phyloP scores from a whole-genome alignment of 2,888 invertebrate genomes.

The Cephus nigrinus region DNA sequence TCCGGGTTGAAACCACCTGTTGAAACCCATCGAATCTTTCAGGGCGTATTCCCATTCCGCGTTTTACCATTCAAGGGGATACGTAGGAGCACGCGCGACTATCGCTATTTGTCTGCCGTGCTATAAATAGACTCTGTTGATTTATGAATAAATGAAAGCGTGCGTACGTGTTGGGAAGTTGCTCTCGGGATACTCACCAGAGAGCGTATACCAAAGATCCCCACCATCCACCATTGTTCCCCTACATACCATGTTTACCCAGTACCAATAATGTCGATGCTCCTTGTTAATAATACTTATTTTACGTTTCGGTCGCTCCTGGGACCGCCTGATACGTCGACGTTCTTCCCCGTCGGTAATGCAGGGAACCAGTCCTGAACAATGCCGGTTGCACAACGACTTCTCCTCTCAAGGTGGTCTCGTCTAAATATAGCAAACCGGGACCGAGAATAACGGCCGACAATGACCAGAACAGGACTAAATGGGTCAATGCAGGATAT shows the following conservation, averaged over 20 bases:
- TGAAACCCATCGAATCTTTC: neutral
- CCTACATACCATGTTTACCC: neutral
- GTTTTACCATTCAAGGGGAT: constrained; percentile 58
- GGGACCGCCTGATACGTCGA: neutral
- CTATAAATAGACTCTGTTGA: constrained; percentile 62
- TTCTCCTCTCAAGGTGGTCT: constrained; percentile 61
- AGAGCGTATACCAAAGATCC: constrained; percentile 17
- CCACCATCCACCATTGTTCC: neutral
- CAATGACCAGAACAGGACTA: constrained; percentile 50
- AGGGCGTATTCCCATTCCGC: constrained; percentile 41
- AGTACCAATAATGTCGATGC: neutral
- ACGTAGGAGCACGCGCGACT: constrained; percentile 44
- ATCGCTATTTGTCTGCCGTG: constrained; percentile 59
- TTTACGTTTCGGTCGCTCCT: neutral
- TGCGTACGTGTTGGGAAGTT: constrained; percentile 2
- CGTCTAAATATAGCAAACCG: constrained; percentile 63
- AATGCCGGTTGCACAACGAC: neutral
- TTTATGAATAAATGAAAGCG: constrained; percentile 63
- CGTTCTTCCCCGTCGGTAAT: neutral
- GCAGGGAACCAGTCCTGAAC: neutral
- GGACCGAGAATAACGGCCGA: constrained; percentile 62
- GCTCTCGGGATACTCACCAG: constrained; percentile 33
- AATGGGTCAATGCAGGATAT: neutral
- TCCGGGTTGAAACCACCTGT: neutral
- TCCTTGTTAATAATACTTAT: neutral